Percentiles rank a stretch among this genome's conserved stretches.
phyloP scores from a whole-genome alignment of 2,888 invertebrate genomes.

The Arge pagana region DNA sequence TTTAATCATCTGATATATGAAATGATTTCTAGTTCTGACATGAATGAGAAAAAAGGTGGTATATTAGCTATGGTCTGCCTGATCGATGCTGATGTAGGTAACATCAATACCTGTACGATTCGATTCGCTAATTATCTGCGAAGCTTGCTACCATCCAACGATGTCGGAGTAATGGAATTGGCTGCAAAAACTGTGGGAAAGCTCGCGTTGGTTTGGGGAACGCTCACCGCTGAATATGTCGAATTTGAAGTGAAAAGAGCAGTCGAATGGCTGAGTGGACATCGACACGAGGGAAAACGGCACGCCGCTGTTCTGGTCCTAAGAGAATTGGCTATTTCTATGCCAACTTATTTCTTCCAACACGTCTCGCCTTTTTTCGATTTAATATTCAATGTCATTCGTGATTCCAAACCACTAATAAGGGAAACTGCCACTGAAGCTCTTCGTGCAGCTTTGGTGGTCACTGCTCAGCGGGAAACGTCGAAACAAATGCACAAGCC shows the following conservation, averaged over 20 bases:
- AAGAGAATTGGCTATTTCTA: constrained; percentile 90
- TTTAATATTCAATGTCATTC: constrained; percentile 86
- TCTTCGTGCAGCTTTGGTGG: constrained; percentile 90
- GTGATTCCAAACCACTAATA: constrained; percentile 89
- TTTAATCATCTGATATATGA: constrained; percentile 95
- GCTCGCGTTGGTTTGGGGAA: constrained; percentile 87
- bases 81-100: constrained; percentile 91
- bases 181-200: constrained; percentile 95
- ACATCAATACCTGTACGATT: constrained; percentile 86
- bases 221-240: constrained; percentile 95
- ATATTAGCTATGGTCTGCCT: constrained; percentile 94
- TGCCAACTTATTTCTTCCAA: constrained; percentile 97
- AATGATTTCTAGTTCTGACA: constrained; percentile 92
- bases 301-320: constrained; percentile 92
- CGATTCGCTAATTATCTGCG: constrained; percentile 92
- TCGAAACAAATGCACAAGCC: constrained; percentile 88
- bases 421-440: constrained; percentile 94
- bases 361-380: constrained; percentile 94
- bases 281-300: constrained; percentile 87
- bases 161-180: constrained; percentile 93
- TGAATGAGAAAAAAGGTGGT: constrained; percentile 94
- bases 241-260: constrained; percentile 96
- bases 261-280: constrained; percentile 92
- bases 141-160: constrained; percentile 86
- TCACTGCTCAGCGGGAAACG: constrained; percentile 95